Evolutionary conservation across 1,140 invertebrate genomes (phyloP).

Genomic region (Anastrepha ludens): DNA sequence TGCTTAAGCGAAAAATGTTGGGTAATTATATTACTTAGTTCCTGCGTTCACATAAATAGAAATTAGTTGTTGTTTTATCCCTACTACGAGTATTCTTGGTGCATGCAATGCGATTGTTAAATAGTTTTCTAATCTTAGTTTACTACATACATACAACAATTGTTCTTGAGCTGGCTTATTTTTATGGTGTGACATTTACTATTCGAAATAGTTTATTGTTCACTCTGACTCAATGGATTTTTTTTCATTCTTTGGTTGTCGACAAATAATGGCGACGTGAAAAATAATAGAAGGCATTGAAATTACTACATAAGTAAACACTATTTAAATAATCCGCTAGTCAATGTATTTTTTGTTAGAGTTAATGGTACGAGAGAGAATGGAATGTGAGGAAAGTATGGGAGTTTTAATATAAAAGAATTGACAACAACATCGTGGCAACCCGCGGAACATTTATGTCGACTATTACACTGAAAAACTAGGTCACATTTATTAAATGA

Average conservation of each 20-base stretch:
- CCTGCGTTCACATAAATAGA: not conserved
- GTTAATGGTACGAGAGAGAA: no score
- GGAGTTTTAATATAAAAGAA: no score
- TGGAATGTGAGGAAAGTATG: no score
- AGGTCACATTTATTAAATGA: no score
- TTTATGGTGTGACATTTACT: no score
- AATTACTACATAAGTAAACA: not conserved
- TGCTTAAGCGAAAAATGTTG: not conserved
- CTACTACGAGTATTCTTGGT: not conserved
- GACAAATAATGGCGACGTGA: not conserved
- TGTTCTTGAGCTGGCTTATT: no score
- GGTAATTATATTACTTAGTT: slow-evolving; percentile 6
- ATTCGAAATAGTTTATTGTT: no score
- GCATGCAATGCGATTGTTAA: not conserved
- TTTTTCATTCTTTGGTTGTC: not conserved
- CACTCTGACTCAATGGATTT: no score
- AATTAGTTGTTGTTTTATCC: not conserved
- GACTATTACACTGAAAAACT: no score
- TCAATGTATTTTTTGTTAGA: not conserved
- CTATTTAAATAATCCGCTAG: not conserved
- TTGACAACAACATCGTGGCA: no score
- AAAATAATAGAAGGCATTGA: not conserved
- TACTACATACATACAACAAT: not conserved
- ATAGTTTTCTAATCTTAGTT: not conserved
- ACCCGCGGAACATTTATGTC: no score